Percentiles rank a stretch among this genome's conserved stretches.
These are phyloP conservation scores for Cartodere bifasciata DNA, from an alignment of 2,888 invertebrate species.

Conservation along the genomic window DNA sequence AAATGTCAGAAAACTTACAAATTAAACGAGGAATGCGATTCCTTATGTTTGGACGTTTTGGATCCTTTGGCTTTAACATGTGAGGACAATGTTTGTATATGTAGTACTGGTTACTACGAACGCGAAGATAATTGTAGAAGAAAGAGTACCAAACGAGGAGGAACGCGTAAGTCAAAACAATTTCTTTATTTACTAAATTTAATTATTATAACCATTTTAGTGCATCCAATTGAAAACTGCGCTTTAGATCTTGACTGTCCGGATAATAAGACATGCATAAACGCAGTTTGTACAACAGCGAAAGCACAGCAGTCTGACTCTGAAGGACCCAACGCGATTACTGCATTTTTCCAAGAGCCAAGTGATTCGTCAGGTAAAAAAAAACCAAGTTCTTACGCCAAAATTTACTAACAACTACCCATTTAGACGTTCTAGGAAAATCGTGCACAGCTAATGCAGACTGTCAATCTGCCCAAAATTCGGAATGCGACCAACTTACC, in stretches of 20 bases:
- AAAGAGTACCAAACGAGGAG: background rate
- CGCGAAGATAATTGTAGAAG: background rate
- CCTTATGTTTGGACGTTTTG: background rate
- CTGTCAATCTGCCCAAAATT: background rate
- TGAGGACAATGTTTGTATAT: background rate
- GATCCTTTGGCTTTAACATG: background rate
- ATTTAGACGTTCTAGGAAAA: too few relatives aligned
- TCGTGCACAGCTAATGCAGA: too few relatives aligned
- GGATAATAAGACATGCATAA: too few relatives aligned
- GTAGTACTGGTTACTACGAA: background rate
- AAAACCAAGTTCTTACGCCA: too few relatives aligned
- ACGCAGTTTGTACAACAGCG: too few relatives aligned
- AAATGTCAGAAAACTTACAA: background rate
- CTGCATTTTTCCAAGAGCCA: too few relatives aligned
- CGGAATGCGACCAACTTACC: background rate
- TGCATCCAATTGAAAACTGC: background rate
- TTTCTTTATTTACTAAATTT: conserved; percentile 1
- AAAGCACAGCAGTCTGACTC: too few relatives aligned
- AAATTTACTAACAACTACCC: too few relatives aligned
- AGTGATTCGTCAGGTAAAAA: too few relatives aligned
- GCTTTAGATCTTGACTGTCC: background rate
- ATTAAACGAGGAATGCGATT: background rate
- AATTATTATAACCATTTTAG: background rate
- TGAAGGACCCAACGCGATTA: too few relatives aligned
- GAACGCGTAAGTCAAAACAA: background rate